These are phyloP conservation scores for Acanthurus leucopareius DNA, from an alignment of 2,797 vertebrate genomes.

Conservation along the genomic window DNA sequence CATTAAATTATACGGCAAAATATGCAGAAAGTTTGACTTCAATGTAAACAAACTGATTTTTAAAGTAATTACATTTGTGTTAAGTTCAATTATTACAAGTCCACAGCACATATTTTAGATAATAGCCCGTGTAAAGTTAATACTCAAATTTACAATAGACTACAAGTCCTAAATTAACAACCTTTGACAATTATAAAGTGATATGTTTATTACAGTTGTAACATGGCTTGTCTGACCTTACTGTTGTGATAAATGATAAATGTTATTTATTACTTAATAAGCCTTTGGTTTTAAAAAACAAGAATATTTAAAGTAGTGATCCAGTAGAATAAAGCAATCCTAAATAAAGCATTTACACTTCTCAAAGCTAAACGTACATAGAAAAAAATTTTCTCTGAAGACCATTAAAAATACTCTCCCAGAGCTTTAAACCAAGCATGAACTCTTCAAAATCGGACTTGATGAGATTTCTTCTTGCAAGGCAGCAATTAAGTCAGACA, in stretches of 20 bases:
- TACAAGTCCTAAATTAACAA: not conserved
- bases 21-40: constrained; percentile 6
- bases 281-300: not conserved
- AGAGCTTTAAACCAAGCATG: constrained; percentile 55
- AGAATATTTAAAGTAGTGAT: not conserved
- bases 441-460: constrained; percentile 67
- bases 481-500: constrained; percentile 81
- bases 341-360: constrained; percentile 25
- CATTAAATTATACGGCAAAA: constrained; percentile 1
- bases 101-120: not conserved
- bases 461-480: constrained; percentile 64
- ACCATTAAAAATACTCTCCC: constrained; percentile 33
- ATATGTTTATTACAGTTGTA: not conserved
- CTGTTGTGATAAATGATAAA: not conserved
- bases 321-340: constrained; percentile 6
- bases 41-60: not conserved
- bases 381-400: constrained; percentile 34
- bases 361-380: constrained; percentile 32
- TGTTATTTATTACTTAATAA: not conserved
- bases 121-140: not conserved
- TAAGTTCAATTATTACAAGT: not conserved
- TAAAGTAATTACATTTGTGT: not conserved
- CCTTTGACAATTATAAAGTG: not conserved
- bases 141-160: not conserved
- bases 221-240: not conserved